Base-by-base conservation (phyloP, 2,888 invertebrate genomes). In the Temnothorax unifasciatus region DNA sequence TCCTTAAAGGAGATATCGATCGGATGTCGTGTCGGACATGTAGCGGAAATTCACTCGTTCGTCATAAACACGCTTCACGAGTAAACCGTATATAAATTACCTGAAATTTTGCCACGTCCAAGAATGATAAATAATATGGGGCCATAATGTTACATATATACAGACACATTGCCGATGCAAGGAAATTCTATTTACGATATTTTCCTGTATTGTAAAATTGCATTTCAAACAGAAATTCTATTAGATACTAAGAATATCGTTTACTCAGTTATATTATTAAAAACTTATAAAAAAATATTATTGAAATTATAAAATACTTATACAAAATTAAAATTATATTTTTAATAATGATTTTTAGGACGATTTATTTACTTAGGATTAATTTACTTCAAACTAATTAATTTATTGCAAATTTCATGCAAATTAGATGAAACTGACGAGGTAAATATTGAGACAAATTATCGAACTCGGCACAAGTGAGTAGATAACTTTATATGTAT, bases 1-100 rank as follows among this genome's bases (percentile, higher is more conserved):
- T 41, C 8, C 21, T 59, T 59, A 73, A 73, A 79, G 34, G 21
- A 71, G 57, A 81, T 81, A 81, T 73, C 79, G 79, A 59, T 73
- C 73, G 73, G 8, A 47, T 18, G 44, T 47, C 44, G 34, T 34
- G 18, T 47, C 44, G 57, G 69, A 69, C 77, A 69, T 64, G 44
- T 77, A 69, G 29, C 77, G 71, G 79, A 73, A 81, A 81, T 81
- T 73, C 59, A 71, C 44, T 81, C 73, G 44, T 81, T 81, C 71
- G 57, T 79, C 73, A 73, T 79, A 79, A 73, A 73, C 73, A 47
- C 73, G 59, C 73, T 81, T 59, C 69, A 44, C 77, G 54, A 77
- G 76, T 66, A 52, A 76, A 54, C 52, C 21, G 77, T 77, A 57
- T 69, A 77, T 57, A 77, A 77, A 77, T 77, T 69, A 77, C 54